These are phyloP conservation scores for Gymnoscopelus braueri DNA, from an alignment of 2,797 vertebrate genomes.

Conservation along the genomic window DNA sequence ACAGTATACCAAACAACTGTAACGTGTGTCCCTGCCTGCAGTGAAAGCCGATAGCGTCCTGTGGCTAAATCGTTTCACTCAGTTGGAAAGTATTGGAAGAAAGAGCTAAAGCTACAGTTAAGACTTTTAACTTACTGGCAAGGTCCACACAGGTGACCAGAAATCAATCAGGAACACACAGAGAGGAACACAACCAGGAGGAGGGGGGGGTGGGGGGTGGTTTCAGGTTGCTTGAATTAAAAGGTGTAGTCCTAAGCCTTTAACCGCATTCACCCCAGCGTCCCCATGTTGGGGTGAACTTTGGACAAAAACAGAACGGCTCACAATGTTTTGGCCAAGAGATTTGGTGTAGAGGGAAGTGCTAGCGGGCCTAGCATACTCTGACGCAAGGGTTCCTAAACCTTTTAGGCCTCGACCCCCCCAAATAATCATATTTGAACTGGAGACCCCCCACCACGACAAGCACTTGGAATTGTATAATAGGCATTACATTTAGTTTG, in stretches of 20 bases:
- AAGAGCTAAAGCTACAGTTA: conserved; percentile 53
- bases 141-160: conserved; percentile 50
- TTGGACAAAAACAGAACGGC: too few species aligned
- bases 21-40: conserved; percentile 47
- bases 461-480: too few species aligned
- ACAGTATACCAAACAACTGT: conserved; percentile 27
- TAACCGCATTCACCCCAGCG: background rate
- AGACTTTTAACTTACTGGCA: conserved; percentile 61
- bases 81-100: conserved; percentile 60
- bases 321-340: too few species aligned
- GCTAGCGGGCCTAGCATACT: too few species aligned
- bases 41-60: conserved; percentile 68
- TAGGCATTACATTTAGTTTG: too few species aligned
- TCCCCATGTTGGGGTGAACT: too few species aligned
- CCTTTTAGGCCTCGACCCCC: too few species aligned
- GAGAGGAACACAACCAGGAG: conserved; percentile 18
- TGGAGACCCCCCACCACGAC: too few species aligned
- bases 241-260: conserved; percentile 11
- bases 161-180: conserved; percentile 22
- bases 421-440: too few species aligned
- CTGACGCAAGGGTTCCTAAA: too few species aligned
- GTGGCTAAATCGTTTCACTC: conserved; percentile 71
- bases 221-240: conserved; percentile 19
- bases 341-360: too few species aligned
- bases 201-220: background rate